These are phyloP conservation scores for Paedocypris sp. DNA, from an alignment of 2,113 vertebrate genomes.

Conservation along the genomic window DNA sequence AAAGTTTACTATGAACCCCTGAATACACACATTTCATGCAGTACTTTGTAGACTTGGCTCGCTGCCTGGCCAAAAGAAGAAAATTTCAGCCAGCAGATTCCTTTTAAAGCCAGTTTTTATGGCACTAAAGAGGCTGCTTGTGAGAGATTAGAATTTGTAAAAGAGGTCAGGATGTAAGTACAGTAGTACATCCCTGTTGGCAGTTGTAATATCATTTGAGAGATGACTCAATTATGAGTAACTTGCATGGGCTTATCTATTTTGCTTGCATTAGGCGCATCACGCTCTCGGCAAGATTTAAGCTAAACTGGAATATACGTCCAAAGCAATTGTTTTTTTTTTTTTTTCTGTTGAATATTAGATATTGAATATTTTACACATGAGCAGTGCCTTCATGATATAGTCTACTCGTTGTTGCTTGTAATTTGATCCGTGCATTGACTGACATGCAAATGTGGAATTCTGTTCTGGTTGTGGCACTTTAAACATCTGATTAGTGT, in stretches of 20 bases:
- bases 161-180: not conserved
- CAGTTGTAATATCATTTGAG: not conserved
- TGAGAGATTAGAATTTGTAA: not conserved
- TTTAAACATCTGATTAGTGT: conserved; percentile 19
- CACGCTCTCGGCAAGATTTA: not conserved
- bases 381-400: no score
- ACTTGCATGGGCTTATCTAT: not conserved
- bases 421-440: no score
- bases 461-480: no score
- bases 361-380: no score
- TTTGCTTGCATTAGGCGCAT: not conserved
- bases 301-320: no score
- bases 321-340: no score
- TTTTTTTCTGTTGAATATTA: no score
- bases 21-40: not conserved
- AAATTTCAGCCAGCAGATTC: not conserved
- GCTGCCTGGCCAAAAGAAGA: not conserved
- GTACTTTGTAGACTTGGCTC: not conserved
- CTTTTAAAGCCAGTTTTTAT: not conserved
- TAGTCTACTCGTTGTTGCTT: no score
- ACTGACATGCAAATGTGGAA: no score
- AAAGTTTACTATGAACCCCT: conserved; percentile 1
- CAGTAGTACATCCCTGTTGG: not conserved
- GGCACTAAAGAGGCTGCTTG: not conserved
- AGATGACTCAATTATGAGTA: not conserved